Conservation (phyloP, 2,113 vertebrate species). For the Rallus limicola region DNA sequence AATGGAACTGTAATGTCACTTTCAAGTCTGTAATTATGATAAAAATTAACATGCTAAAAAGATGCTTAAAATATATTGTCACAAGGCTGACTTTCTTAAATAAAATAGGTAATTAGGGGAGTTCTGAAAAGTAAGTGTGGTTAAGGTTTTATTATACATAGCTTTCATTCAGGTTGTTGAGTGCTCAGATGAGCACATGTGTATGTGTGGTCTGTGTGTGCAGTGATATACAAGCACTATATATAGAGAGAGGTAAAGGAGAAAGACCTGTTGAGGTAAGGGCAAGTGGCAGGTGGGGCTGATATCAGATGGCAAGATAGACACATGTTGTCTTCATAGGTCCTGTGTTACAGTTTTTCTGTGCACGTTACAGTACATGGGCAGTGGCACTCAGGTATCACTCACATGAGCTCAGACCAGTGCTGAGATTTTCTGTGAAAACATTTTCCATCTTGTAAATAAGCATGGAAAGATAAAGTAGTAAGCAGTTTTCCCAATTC, state of each 20-base stretch:
- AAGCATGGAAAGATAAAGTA: not conserved
- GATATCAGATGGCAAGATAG: not conserved
- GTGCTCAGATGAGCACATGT: not conserved
- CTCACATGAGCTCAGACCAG: not conserved
- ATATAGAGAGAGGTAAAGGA: not conserved
- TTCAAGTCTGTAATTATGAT: not conserved
- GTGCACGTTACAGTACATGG: not conserved
- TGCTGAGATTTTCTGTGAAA: not conserved
- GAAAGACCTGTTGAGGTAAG: not conserved
- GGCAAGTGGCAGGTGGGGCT: not conserved
- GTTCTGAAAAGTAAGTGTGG: not conserved
- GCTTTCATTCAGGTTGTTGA: not conserved
- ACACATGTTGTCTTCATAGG: not conserved
- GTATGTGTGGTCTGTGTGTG: not conserved
- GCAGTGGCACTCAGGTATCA: not conserved
- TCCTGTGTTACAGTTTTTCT: rapidly evolving
- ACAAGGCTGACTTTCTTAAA: not conserved
- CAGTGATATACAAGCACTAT: not conserved
- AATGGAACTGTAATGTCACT: not conserved
- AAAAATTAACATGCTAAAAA: not conserved
- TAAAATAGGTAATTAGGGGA: not conserved
- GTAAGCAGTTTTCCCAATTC: not conserved
- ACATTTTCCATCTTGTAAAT: not conserved
- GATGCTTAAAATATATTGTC: not conserved
- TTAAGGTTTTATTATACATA: not conserved